Evolutionary conservation across 1,140 invertebrate species (phyloP), one percentile per base, ranked within the genome.

Genomic region (Triops cancriformis): DNA sequence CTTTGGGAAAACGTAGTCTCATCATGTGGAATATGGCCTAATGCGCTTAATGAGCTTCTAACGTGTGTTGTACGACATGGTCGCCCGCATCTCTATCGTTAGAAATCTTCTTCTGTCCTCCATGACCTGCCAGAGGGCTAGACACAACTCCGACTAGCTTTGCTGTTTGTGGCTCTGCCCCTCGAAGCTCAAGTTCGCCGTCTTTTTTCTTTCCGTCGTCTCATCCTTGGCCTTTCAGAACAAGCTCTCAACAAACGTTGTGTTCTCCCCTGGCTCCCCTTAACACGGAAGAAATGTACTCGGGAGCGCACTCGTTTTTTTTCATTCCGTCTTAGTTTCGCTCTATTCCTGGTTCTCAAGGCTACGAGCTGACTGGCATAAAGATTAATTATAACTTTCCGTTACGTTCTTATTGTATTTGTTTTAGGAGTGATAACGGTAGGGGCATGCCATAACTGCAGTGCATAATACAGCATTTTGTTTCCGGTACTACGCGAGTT

Each of bases 181-280:
- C 2, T 37, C 31, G 31, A 37, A 37, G 7, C 31, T 37, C 31
- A 37, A 37, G 31, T 37, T 37, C 2, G 31, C 51, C 18, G 14
- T 14, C n/a, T 64, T 23, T 18, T 23, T n/a, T 6, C 18, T 64
- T 64, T 18, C 14, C 5, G 5, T 23, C n/a, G 0, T 23, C 18
- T 7, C 18, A 6, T 23, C 23, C 51, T 23, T 64, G 51, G 5
- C 18, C 51, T 23, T 64, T 18, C 51, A 64, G 18, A 0, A 64
- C 18, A 64, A 64, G 18, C 23, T 64, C 51, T 23, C 51, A 64
- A 45, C 51, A 64, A 64, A 23, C 51, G 51, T 64, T 64, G 51
- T 64, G n/a, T 64, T 64, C 51, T 64, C 51, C 51, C 51, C 51
- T 64, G 51, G 51, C 51, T 64, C 51, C 51, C 43, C 51, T 64